These are phyloP conservation scores for Lophius americanus DNA, from an alignment of 2,797 vertebrate species.

Conservation along the genomic window DNA sequence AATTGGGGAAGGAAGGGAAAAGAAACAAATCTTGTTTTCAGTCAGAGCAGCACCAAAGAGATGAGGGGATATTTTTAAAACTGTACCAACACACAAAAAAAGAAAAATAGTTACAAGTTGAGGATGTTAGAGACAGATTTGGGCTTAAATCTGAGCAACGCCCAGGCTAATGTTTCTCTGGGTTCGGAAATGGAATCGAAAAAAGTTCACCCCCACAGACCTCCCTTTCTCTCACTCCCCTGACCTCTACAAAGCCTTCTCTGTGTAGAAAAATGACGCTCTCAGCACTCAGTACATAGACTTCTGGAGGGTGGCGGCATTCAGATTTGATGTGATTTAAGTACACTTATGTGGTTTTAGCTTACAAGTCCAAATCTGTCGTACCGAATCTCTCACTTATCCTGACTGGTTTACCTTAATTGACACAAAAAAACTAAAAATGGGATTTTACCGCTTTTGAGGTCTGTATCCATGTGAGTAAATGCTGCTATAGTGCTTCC, in stretches of 20 bases:
- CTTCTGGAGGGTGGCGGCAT: constrained; percentile 33
- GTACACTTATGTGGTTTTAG: constrained; percentile 25
- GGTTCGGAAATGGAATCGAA: constrained; percentile 61
- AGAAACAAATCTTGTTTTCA: constrained; percentile 42
- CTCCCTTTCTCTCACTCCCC: constrained; percentile 20
- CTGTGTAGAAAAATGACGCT: constrained; percentile 56
- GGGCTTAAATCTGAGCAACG: constrained; percentile 51
- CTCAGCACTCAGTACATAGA: constrained; percentile 45
- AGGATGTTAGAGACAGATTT: constrained; percentile 38
- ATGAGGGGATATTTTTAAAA: constrained; percentile 69
- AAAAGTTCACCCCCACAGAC: constrained; percentile 44
- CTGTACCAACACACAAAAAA: constrained; percentile 22
- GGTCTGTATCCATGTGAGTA: constrained; percentile 43
- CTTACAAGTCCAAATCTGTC: constrained; percentile 26
- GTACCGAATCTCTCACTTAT: constrained; percentile 6
- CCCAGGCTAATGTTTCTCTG: constrained; percentile 60
- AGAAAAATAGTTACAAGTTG: constrained; percentile 6
- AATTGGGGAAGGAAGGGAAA: constrained; percentile 69
- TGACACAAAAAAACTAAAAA: constrained; percentile 20
- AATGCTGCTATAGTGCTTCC: constrained; percentile 35
- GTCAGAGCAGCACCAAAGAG: constrained; percentile 51
- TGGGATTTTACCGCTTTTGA: constrained; percentile 16
- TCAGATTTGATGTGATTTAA: constrained; percentile 33
- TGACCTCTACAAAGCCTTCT: constrained; percentile 61
- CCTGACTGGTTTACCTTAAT: constrained; percentile 21